Conservation (phyloP, 2,797 vertebrate genomes). For the Furcifer pardalis region DNA sequence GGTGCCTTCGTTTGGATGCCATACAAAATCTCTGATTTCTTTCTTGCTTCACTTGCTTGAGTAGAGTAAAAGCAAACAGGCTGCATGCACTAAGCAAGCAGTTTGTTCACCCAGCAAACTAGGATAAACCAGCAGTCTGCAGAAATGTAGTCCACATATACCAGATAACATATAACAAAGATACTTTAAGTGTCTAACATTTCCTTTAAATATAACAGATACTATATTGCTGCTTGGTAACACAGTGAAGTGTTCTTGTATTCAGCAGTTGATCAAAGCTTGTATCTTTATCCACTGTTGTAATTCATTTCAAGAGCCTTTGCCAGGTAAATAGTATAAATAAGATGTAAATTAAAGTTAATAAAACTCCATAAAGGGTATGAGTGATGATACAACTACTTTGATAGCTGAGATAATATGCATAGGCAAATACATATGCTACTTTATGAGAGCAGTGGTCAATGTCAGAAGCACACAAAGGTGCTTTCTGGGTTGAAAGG, state of each 20-base stretch:
- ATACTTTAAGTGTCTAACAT: background rate
- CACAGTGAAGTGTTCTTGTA: background rate
- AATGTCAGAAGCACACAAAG: too few species aligned
- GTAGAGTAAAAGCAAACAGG: background rate
- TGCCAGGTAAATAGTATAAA: background rate
- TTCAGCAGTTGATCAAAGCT: background rate
- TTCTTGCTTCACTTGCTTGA: background rate
- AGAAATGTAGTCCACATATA: background rate
- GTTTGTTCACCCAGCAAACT: background rate
- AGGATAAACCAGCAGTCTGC: background rate
- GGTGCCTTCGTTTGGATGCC: background rate
- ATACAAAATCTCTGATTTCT: background rate
- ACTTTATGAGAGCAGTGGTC: background rate
- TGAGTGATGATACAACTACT: background rate
- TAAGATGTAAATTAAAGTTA: background rate
- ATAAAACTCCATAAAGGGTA: background rate
- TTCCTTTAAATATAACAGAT: background rate
- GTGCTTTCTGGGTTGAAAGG: too few species aligned
- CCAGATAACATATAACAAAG: conserved; percentile 1
- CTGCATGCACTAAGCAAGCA: background rate
- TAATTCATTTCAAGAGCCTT: background rate
- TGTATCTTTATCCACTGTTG: background rate
- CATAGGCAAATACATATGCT: background rate
- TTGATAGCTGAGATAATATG: background rate
- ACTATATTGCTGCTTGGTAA: background rate